Conservation (phyloP, 2,888 invertebrate genomes). For the Nudaria mundana region DNA sequence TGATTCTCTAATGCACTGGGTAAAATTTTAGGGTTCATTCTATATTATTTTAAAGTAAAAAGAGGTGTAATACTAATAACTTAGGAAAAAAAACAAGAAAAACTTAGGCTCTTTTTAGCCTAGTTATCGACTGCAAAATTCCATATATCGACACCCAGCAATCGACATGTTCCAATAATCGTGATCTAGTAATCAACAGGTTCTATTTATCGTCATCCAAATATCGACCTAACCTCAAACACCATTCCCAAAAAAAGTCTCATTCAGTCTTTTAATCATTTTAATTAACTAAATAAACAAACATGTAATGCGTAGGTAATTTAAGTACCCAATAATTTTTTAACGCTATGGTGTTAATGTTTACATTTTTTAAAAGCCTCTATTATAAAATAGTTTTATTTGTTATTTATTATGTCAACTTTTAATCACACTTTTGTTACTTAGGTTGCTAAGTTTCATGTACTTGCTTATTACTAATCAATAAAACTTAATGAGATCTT, state of each 20-base stretch:
- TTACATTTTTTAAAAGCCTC: neutral
- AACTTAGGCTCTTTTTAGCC: conserved; percentile 8
- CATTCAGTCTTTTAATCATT: conserved; percentile 8
- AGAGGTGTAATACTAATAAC: conserved; percentile 9
- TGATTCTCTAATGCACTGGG: conserved; percentile 6
- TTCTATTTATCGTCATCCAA: conserved; percentile 1
- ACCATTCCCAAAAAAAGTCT: conserved; percentile 8
- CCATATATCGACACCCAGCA: conserved; percentile 11
- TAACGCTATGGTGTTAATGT: conserved; percentile 4
- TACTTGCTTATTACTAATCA: neutral
- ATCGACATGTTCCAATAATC: conserved; percentile 15
- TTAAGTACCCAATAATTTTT: conserved; percentile 2
- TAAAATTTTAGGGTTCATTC: conserved; percentile 10
- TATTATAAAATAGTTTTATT: neutral
- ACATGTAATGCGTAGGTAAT: neutral
- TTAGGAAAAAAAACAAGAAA: conserved; percentile 8
- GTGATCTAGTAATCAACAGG: conserved; percentile 9
- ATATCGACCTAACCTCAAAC: conserved; percentile 9
- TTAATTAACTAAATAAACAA: conserved; percentile 4
- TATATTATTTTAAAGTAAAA: conserved; percentile 10
- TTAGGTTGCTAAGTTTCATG: too few relatives aligned
- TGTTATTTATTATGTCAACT: neutral
- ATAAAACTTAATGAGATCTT: conserved; percentile 10
- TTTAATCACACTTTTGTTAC: neutral
- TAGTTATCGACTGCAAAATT: conserved; percentile 11